Evolutionary conservation across 2,888 invertebrate species (phyloP).

Genomic region (Lordiphosa andalusiaca): DNA sequence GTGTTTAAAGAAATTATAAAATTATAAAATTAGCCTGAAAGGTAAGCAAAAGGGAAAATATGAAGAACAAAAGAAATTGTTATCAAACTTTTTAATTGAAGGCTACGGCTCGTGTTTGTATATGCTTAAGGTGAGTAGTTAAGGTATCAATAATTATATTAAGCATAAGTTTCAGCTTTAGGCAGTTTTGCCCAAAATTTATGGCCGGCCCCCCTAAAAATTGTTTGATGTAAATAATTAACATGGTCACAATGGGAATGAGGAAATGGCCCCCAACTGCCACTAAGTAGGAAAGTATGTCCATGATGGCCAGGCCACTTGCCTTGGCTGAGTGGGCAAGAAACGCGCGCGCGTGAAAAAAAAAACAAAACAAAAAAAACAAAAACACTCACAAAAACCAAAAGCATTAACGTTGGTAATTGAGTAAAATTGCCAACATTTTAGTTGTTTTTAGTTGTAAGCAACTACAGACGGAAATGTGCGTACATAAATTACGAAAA

Average conservation of each 20-base stretch:
- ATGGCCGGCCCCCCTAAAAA: constrained; percentile 21
- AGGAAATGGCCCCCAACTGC: background rate
- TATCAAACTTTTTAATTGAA: no score
- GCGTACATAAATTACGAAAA: constrained; percentile 4
- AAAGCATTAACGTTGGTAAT: constrained; percentile 24
- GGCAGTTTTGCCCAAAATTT: constrained; percentile 14
- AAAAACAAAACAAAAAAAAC: constrained; percentile 8
- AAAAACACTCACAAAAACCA: constrained; percentile 5
- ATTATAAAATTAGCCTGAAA: no score
- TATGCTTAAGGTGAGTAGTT: no score
- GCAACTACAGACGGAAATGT: constrained; percentile 7
- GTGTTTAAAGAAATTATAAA: no score
- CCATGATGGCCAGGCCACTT: no score
- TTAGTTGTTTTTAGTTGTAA: constrained; percentile 3
- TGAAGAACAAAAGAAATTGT: no score
- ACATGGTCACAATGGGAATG: constrained; percentile 13
- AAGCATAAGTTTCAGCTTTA: constrained; percentile 2
- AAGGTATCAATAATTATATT: constrained; percentile 2
- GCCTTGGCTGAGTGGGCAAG: no score
- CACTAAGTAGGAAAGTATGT: background rate
- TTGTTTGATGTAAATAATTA: constrained; percentile 58
- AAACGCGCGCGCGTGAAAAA: background rate
- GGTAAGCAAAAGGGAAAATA: no score
- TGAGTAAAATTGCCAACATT: constrained; percentile 29
- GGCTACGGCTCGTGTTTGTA: no score